Evolutionary conservation across 2,888 invertebrate species (phyloP), one percentile per base, ranked within the genome.

Genomic region (Yponomeuta cagnagella): DNA sequence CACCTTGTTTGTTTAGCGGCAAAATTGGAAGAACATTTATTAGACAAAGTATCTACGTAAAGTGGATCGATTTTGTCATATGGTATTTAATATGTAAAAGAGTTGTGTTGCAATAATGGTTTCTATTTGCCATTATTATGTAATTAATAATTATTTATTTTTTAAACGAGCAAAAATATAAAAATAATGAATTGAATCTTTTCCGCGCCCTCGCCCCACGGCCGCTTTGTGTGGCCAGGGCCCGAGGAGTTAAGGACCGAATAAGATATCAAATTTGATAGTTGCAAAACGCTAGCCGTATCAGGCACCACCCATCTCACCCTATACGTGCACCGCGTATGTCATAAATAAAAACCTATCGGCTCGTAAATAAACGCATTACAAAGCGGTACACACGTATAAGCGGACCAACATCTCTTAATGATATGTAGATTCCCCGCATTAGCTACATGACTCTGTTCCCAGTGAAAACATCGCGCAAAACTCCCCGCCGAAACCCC

Each of bases 401-500:
- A 88, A 83, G 84, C 83, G 86, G 84, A 82, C 81, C 88, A 84
- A 92, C 91, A 90, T 91, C 90, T 90, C 89, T 90, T 90, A 92
- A 92, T 92, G 92, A 92, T 92, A 92, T 92, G 91, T 91, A 91
- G 90, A 92, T 92, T 90, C 92, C 76, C 84, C 83, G 87, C 90
- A 90, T 92, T 92, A 92, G 90, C 88, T 89, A 92, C 92, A 92
- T 89, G 92, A 82, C 89, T 89, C 85, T 90, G 90, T 91, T 90
- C 90, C 81, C 87, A 77, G 90, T 88, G 89, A 84, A 89, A 90
- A 92, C 91, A 90, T 89, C 89, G 89, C 89, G 85, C 90, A 82
- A 84, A 84, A 83, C 80, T 72, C 70, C 37, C 67, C 48, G 15
- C 71, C 23, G 72, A 75, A 73, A 70, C 72, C 74, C 73, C 71